Evolutionary conservation across 2,888 invertebrate species (phyloP).

Genomic region (Lysandra bellargus): DNA sequence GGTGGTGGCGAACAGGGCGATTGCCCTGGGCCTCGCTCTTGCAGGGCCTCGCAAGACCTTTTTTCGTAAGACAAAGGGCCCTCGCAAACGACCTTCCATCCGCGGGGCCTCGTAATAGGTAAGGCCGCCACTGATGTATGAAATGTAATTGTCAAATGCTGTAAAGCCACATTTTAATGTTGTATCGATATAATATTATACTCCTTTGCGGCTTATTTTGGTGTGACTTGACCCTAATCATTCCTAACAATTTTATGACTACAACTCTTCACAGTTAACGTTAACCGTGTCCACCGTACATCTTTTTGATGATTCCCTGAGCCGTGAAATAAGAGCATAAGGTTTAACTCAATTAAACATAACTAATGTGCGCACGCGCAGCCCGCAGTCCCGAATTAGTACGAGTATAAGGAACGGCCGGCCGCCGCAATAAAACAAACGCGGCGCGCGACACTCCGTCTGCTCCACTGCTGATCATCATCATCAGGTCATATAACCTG

Average conservation of each 20-base stretch:
- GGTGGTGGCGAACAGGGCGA: too few species aligned
- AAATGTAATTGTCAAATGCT: too few species aligned
- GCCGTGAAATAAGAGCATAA: not conserved
- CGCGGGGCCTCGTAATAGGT: too few species aligned
- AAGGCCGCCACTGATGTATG: too few species aligned
- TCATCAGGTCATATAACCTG: not conserved
- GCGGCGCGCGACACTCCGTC: slow-evolving; percentile 5
- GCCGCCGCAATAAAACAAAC: not conserved
- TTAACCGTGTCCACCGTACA: not conserved
- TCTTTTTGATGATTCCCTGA: not conserved
- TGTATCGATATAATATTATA: too few species aligned
- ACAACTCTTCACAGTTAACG: not conserved
- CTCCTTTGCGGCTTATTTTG: too few species aligned
- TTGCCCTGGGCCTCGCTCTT: too few species aligned
- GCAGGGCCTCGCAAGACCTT: too few species aligned
- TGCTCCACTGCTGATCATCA: not conserved
- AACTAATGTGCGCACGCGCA: not conserved
- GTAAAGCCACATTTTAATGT: too few species aligned
- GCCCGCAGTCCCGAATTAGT: not conserved
- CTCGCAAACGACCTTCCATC: too few species aligned
- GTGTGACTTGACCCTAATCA: too few species aligned
- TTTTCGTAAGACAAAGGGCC: too few species aligned
- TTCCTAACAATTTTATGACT: not conserved
- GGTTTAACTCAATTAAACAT: not conserved
- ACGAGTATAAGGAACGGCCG: not conserved